Base-by-base conservation (phyloP, 2,797 vertebrate species). In the Myotis findleyi region DNA sequence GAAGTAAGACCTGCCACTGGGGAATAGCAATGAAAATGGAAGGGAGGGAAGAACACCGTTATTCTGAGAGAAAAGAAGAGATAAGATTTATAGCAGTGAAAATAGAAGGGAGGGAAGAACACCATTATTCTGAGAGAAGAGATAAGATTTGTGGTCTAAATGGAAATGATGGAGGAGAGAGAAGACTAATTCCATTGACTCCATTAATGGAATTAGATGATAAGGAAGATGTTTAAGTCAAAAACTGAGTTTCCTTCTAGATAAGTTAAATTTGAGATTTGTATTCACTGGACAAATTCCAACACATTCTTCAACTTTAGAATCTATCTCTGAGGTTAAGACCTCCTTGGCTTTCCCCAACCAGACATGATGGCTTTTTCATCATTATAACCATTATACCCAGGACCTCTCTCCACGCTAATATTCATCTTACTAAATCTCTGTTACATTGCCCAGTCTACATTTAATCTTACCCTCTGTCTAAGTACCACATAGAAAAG, bases 311-410 rank as follows among this genome's bases (percentile, higher is more conserved):
- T 57, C n/a, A 8, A 0, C 36, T 82, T 55, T 77, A 59, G 44
- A 17, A 27, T 59, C 47, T 41, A 7, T 14, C 20, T 77, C 49
- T 33, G 57, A 49, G 16, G 18, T 21, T 21, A 81, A 76, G 53
- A 10, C 53, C 3, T 20, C 30, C 72, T 44, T 5, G 18, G 20
- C 53, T 30, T 27, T 21, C 10, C 2, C 44, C 36, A 38, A 1
- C 17, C 21, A 38, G 49, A 27, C 16, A 3, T 0, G 1, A 30
- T 0, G 5, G 6, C 33, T 23, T 41, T 5, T 25, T 17, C 23
- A 3, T 30, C 49, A 59, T 2, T 14, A 3, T 4, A 0, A 8
- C 36, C 33, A 10, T 1, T 1, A 21, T 5, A 12, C 2, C 3
- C 0, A 10, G 51, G 21, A 88, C 25, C 36, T 30, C 23, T 9